A percentile compares a stretch with the other conserved stretches of the same genome.
Evolutionary conservation across 2,888 invertebrate genomes (phyloP).

Genomic region (Sialis lutaria): DNA sequence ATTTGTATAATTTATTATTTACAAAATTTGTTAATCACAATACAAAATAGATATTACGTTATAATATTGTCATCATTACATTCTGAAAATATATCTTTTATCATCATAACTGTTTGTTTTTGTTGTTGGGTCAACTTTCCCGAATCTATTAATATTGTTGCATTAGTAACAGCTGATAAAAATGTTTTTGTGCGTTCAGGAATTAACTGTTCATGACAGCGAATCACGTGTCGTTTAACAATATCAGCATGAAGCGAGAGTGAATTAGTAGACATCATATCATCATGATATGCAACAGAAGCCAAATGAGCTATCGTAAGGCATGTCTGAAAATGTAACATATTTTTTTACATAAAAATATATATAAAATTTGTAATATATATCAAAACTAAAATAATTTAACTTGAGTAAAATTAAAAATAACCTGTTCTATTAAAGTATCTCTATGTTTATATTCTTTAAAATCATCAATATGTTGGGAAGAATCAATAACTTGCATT

Average conservation of each 20-base stretch:
- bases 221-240: constrained; percentile 21
- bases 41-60: background rate
- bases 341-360: constrained; percentile 6
- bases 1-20: background rate
- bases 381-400: background rate
- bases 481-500: constrained; percentile 56
- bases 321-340: constrained; percentile 39
- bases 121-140: background rate
- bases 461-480: constrained; percentile 62
- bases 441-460: constrained; percentile 76
- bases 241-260: constrained; percentile 28
- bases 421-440: constrained; percentile 66
- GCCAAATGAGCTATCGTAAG: constrained; percentile 55
- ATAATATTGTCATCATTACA: constrained; percentile 1
- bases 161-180: constrained; percentile 15
- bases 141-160: background rate
- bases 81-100: constrained; percentile 8
- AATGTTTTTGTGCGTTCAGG: constrained; percentile 25
- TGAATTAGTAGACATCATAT: constrained; percentile 35
- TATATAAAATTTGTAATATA: constrained; percentile 7
- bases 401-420: constrained; percentile 3
- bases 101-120: constrained; percentile 3
- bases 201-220: constrained; percentile 22
- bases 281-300: constrained; percentile 34
- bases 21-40: background rate